Evolutionary conservation across 64 coral and sea anemone species (phyloP).

Genomic region (Acropora yongei): DNA sequence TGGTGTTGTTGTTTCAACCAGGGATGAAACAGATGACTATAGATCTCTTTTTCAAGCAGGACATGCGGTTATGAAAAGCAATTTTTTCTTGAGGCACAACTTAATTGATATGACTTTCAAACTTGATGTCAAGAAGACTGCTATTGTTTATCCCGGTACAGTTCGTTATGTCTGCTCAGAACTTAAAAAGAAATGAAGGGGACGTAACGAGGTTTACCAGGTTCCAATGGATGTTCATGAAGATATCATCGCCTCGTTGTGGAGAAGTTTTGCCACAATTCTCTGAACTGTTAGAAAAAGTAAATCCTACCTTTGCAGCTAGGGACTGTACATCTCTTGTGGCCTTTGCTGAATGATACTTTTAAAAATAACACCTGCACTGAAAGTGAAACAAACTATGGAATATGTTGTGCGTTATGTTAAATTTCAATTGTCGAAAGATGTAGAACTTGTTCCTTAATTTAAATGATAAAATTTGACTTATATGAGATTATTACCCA

Average conservation of each 20-base stretch:
- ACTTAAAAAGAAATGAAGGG: conserved; percentile 35
- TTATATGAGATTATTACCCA: conserved; percentile 11
- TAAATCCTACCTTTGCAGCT: not conserved
- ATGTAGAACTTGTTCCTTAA: not conserved
- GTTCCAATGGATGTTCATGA: conserved; percentile 46
- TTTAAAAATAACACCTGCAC: not conserved
- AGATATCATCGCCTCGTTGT: conserved; percentile 43
- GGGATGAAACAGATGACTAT: conserved; percentile 3
- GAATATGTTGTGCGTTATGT: not conserved
- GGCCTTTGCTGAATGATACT: not conserved
- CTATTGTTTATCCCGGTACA: conserved; percentile 49
- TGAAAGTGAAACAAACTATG: conserved; percentile 3
- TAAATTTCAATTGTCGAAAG: not conserved
- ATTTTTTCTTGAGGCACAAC: conserved; percentile 49
- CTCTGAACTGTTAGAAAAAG: not conserved
- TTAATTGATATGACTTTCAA: conserved; percentile 40
- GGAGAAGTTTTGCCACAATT: not conserved
- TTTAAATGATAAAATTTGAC: conserved; percentile 19
- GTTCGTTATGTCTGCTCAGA: conserved; percentile 53
- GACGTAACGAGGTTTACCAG: conserved; percentile 46
- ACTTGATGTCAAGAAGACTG: not conserved
- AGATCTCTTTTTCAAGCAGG: conserved; percentile 41
- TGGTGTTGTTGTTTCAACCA: not conserved
- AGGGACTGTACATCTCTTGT: not conserved
- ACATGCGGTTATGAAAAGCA: conserved; percentile 8